These are phyloP conservation scores for Mus pahari DNA, from an alignment of 2,113 vertebrate genomes.

Conservation along the genomic window DNA sequence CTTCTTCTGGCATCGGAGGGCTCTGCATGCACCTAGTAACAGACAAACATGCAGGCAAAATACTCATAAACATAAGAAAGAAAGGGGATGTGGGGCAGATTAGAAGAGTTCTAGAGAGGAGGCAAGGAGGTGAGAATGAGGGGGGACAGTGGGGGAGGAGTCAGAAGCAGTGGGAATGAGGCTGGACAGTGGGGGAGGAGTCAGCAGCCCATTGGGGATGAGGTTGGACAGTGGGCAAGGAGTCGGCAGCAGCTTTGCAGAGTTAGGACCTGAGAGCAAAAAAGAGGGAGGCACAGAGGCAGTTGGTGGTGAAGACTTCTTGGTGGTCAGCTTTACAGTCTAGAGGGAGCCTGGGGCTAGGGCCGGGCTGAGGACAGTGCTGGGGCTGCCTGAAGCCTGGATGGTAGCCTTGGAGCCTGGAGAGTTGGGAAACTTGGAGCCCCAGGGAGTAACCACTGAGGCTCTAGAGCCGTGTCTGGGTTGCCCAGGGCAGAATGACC, in stretches of 20 bases:
- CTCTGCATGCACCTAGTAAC: not conserved
- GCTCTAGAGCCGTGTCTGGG: not conserved
- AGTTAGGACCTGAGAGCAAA: not conserved
- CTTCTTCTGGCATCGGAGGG: not conserved
- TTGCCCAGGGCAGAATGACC: not conserved
- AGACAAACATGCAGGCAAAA: not conserved
- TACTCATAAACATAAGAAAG: not conserved
- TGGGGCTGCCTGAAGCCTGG: not conserved
- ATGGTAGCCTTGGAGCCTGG: not conserved
- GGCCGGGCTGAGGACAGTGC: not conserved
- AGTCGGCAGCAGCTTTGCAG: not conserved
- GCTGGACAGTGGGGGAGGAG: not conserved
- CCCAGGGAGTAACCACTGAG: not conserved
- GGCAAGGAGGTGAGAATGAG: not conserved
- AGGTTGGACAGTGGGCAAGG: not conserved
- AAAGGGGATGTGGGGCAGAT: not conserved
- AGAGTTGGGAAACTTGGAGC: not conserved
- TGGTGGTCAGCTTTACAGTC: not conserved
- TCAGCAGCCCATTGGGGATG: no score
- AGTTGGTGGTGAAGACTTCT: not conserved
- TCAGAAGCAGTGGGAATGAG: no score
- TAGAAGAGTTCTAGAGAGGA: not conserved
- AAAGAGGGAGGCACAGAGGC: not conserved
- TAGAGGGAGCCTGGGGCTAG: not conserved
- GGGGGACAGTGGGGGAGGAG: not conserved